Conservation (phyloP, 2,888 invertebrate species). For the Heliconius hortense region DNA sequence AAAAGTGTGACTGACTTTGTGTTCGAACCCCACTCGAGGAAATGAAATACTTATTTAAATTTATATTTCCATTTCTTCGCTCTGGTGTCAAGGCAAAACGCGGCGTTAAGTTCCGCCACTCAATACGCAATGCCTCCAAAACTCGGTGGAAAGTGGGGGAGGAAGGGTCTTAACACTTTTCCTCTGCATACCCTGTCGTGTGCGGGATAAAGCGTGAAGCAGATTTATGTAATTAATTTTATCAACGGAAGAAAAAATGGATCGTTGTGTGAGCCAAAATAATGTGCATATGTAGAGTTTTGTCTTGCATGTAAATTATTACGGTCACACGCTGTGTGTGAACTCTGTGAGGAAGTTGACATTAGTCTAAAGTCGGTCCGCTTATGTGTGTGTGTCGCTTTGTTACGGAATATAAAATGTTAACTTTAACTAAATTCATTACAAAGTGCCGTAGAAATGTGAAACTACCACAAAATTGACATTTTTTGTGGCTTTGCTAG, state of each 20-base stretch:
- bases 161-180: too few species aligned
- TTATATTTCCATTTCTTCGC: too few species aligned
- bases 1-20: too few species aligned
- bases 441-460: constrained; percentile 3
- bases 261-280: constrained; percentile 29
- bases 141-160: too few species aligned
- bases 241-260: constrained; percentile 8
- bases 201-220: too few species aligned
- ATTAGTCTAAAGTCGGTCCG: constrained; percentile 31
- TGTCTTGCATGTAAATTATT: constrained; percentile 39
- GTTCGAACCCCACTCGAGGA: too few species aligned
- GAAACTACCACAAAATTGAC: constrained; percentile 19
- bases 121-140: too few species aligned
- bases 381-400: constrained; percentile 24
- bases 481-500: constrained; percentile 36
- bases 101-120: too few species aligned
- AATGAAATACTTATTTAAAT: too few species aligned
- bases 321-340: constrained; percentile 43
- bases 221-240: not conserved
- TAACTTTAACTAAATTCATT: constrained; percentile 5
- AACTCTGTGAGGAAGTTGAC: constrained; percentile 38
- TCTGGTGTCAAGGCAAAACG: too few species aligned
- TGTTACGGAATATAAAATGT: constrained; percentile 1
- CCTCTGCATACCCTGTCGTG: too few species aligned
- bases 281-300: constrained; percentile 29